Base-by-base conservation (phyloP, 2,797 vertebrate species). In the Morus bassanus region DNA sequence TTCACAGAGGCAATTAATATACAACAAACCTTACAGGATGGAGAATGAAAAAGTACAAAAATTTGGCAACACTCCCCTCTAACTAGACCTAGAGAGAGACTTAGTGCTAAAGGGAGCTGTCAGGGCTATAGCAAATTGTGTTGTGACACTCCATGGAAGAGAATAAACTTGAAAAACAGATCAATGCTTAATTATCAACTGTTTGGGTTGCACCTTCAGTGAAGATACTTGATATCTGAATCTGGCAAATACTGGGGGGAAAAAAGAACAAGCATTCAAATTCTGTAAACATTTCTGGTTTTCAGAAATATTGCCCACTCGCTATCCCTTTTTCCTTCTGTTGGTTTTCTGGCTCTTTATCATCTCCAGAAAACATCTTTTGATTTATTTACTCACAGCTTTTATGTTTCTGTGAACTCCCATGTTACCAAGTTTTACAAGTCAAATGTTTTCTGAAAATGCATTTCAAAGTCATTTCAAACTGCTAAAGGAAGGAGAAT, bases 1-100 rank as follows among this genome's bases (percentile, higher is more conserved):
- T 63, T 95, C 75, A 54, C 72, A 60, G 81, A 88, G 48, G 46
- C 85, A 89, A 95, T 89, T 95, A 91, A 93, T 67, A 48, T 43
- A 91, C 60, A 87, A 70, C 73, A 67, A 85, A 91, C 70, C 28
- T 92, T 92, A 97, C 64, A 91, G 74, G 37, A 77, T 18, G 25
- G 13, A 83, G 43, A 94, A 91, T 0, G 43, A 91, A 86, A 88
- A 89, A 84, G 39, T 24, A 93, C 39, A 88, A 91, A 91, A 67
- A 64, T 82, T 88, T 89, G 85, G 76, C 73, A 96, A 59, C n/a
- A 6, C 12, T 92, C 72, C 37, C 48, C 54, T 88, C 51, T 87
- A 85, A 91, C 77, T 83, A 75, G 30, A 76, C 60, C 50, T 78
- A 74, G 54, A 37, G 11, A 67, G 67, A 96, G 51, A 87, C 27